These are phyloP conservation scores for Meriones psammophilus DNA, from an alignment of 2,797 vertebrate genomes.

Conservation along the genomic window DNA sequence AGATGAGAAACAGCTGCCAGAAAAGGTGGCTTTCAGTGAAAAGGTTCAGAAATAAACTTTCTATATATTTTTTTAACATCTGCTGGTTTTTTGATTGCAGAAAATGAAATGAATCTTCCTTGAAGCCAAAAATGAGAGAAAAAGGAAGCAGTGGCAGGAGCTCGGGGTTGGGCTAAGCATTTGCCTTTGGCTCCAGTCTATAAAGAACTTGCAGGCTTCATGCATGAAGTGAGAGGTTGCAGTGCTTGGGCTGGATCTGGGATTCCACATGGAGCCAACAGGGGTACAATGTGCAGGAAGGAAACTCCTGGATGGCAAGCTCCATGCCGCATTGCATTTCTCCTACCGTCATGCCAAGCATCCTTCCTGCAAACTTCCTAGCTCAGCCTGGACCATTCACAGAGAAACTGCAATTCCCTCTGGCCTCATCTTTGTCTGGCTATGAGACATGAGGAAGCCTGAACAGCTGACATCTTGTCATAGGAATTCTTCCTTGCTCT, in stretches of 20 bases:
- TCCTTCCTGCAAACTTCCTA: background rate
- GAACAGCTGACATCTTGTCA: background rate
- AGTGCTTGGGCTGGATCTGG: background rate
- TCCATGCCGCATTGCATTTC: background rate
- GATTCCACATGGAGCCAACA: background rate
- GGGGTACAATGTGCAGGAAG: background rate
- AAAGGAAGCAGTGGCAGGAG: background rate
- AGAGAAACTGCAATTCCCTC: background rate
- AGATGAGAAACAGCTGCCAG: background rate
- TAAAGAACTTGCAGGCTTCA: background rate
- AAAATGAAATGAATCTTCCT: background rate
- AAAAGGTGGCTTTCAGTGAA: background rate
- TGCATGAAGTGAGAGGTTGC: background rate
- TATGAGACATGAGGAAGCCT: background rate
- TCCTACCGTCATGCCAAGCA: background rate
- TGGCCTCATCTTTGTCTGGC: background rate
- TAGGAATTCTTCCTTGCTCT: background rate
- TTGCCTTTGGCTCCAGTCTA: background rate
- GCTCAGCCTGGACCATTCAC: background rate
- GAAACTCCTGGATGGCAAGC: background rate
- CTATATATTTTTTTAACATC: background rate
- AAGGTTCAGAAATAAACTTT: background rate
- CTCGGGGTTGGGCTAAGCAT: background rate
- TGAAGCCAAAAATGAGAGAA: background rate
- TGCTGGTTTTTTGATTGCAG: background rate